Conservation (phyloP, 30 jellyfish, hydroid and myxozoan genomes). For the Aurelia sp. region DNA sequence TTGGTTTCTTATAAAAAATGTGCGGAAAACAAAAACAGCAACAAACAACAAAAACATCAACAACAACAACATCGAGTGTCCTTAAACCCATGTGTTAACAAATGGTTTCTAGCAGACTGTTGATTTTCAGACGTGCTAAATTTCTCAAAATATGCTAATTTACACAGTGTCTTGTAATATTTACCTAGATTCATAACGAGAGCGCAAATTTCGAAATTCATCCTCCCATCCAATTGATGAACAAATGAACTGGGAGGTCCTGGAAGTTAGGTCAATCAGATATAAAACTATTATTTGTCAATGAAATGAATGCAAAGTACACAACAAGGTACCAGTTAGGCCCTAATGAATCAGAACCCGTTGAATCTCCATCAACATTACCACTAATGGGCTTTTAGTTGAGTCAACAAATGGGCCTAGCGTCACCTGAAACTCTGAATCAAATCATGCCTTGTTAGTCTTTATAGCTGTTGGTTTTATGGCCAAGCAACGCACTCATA, state of each 20-base stretch:
- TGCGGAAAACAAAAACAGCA: too few relatives aligned
- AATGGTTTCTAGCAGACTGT: too few relatives aligned
- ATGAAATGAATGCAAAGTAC: background rate
- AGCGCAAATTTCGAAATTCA: background rate
- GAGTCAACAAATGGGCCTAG: slow-evolving; percentile 4
- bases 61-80: too few relatives aligned
- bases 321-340: slow-evolving; percentile 21
- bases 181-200: background rate
- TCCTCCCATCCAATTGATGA: slow-evolving; percentile 7
- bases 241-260: slow-evolving; percentile 10
- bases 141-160: background rate
- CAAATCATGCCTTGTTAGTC: too few relatives aligned
- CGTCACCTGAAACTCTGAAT: background rate
- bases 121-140: too few relatives aligned
- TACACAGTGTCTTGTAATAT: background rate
- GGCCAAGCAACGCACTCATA: too few relatives aligned
- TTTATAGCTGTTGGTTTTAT: too few relatives aligned
- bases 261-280: slow-evolving; percentile 6
- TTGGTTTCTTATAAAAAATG: too few relatives aligned
- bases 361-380: slow-evolving; percentile 10
- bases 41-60: too few relatives aligned
- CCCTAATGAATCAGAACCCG: slow-evolving; percentile 35
- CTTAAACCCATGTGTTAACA: too few relatives aligned
- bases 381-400: slow-evolving; percentile 42
- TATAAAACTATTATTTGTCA: background rate